These are phyloP conservation scores for Eilema griseolum DNA, from an alignment of 2,888 invertebrate genomes.

Conservation along the genomic window DNA sequence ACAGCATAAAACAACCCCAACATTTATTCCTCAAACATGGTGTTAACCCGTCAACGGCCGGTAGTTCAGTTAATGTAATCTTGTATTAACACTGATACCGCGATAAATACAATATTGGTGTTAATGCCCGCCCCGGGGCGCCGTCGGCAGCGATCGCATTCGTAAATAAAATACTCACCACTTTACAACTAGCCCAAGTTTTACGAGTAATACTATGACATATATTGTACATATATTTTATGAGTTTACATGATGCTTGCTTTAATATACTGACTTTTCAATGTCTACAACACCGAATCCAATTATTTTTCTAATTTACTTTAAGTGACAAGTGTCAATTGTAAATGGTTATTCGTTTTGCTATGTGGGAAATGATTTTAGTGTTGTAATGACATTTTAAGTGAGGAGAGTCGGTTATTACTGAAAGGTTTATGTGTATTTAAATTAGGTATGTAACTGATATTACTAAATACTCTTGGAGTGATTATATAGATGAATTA, in stretches of 20 bases:
- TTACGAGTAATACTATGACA: constrained; percentile 21
- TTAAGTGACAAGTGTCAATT: constrained; percentile 48
- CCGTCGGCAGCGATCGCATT: constrained; percentile 50
- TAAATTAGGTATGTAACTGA: background rate
- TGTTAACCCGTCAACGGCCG: constrained; percentile 45
- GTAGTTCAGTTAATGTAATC: constrained; percentile 49
- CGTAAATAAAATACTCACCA: constrained; percentile 42
- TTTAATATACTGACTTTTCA: constrained; percentile 27
- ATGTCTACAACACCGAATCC: constrained; percentile 37
- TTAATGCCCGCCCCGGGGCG: constrained; percentile 57
- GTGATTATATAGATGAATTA: background rate
- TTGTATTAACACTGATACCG: constrained; percentile 44
- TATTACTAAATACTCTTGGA: background rate
- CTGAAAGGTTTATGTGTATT: background rate
- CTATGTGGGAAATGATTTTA: constrained; percentile 33
- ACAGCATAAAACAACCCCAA: constrained; percentile 21
- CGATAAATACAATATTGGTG: constrained; percentile 54
- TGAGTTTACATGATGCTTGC: constrained; percentile 34
- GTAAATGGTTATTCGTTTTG: constrained; percentile 27
- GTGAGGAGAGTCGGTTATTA: background rate
- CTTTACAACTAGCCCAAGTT: constrained; percentile 23
- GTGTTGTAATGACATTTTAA: constrained; percentile 38
- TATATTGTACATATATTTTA: constrained; percentile 43
- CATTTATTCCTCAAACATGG: constrained; percentile 27
- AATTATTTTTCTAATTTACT: constrained; percentile 57